These are phyloP conservation scores for Caenorhabditis becei DNA, from an alignment of 2,888 invertebrate genomes.

Conservation along the genomic window DNA sequence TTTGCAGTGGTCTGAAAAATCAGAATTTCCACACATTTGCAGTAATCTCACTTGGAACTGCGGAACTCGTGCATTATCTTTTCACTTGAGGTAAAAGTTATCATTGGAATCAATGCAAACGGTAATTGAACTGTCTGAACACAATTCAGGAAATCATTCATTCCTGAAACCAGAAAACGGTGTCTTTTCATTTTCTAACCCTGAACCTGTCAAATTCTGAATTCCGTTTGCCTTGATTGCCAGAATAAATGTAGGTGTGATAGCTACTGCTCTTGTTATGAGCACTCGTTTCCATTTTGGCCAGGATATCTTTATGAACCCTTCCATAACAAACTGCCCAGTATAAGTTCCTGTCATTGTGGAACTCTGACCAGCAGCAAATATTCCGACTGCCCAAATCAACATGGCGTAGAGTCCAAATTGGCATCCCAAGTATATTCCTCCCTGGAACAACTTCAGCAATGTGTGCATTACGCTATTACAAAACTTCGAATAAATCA, in stretches of 20 bases:
- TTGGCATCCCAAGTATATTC: constrained; percentile 84
- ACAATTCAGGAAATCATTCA: constrained; percentile 90
- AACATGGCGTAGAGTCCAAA: constrained; percentile 84
- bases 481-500: constrained; percentile 76
- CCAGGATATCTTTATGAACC: constrained; percentile 91
- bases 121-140: constrained; percentile 86
- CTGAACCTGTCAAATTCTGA: constrained; percentile 72
- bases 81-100: constrained; percentile 89
- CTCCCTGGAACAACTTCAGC: constrained; percentile 68
- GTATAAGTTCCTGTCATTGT: constrained; percentile 85
- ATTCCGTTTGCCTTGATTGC: constrained; percentile 81
- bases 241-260: constrained; percentile 85
- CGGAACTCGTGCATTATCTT: constrained; percentile 91
- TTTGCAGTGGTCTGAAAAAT: constrained; percentile 84
- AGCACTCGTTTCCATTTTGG: constrained; percentile 91
- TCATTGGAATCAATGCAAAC: constrained; percentile 90
- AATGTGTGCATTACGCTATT: not conserved
- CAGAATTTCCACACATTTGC: too few relatives aligned
- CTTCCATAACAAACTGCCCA: constrained; percentile 83
- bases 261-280: constrained; percentile 90
- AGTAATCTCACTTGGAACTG: constrained; percentile 88
- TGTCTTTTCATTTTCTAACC: not conserved
- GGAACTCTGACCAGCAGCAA: constrained; percentile 84
- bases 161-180: constrained; percentile 81
- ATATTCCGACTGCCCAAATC: constrained; percentile 84